Base-by-base conservation (phyloP, 1,140 invertebrate species). In the Drosophila nannoptera region DNA sequence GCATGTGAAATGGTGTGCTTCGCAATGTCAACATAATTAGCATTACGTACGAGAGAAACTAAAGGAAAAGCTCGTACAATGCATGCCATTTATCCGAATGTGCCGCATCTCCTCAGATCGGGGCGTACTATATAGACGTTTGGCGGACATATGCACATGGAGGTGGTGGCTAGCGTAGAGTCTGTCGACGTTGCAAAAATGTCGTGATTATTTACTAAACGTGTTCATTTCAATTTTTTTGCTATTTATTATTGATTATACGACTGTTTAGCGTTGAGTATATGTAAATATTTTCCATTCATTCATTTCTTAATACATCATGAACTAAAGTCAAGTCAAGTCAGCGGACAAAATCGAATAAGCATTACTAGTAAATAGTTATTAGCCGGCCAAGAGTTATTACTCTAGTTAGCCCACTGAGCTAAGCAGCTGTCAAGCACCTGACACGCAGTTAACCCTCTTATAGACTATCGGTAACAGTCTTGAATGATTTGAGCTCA, bases 201-300 rank as follows among this genome's bases (percentile, higher is more conserved):
- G 69, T 69, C 67, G 74, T 70, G 77, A 86, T 84, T 84, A 81
- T 84, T 84, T 84, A 86, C 81, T 69, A 84, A 84, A 84, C 81
- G 81, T 84, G 80, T 84, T 84, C 80, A 77, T 86, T 84, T 74
- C 80, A 77, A 73, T 61, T 84, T 84, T 22, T 81, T 58, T 83
- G 81, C 81, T 81, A 75, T 81, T 84, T 84, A 81, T 77, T 84
- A 84, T 84, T 86, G 81, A 84, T 84, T 84, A 86, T 84, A 75
- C 66, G 77, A 84, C 73, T 86, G 73, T 86, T 86, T 84, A 84
- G 77, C 81, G 77, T 66, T 66, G 53, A 66, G 54, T 53, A 74
- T 86, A 80, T 86, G 80, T 71, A 84, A 84, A 84, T 86, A 86
- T 84, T 84, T 84, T 83, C 56, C 73, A 83, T 78, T 84, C 83